These are phyloP conservation scores for Phlogophora meticulosa DNA, from an alignment of 2,888 invertebrate species.

Conservation along the genomic window DNA sequence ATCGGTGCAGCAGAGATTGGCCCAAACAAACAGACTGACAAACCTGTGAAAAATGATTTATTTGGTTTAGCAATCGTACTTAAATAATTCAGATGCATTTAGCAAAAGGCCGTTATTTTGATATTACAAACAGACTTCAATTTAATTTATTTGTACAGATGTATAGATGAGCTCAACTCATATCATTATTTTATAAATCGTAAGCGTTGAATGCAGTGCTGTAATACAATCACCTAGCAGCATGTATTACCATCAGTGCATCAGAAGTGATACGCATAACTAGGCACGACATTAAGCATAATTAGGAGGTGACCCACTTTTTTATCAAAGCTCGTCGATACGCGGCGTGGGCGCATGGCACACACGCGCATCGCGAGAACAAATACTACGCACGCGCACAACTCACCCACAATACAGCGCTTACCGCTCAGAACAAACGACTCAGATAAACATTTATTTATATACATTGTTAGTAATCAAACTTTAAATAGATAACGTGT, in stretches of 20 bases:
- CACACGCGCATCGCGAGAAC: conserved; percentile 49
- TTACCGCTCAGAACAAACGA: conserved; percentile 28
- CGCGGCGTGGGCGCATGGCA: conserved; percentile 72
- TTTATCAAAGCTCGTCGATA: conserved; percentile 80
- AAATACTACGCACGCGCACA: conserved; percentile 52
- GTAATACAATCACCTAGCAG: conserved; percentile 68
- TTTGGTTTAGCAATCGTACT: no score
- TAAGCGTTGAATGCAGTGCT: conserved; percentile 66
- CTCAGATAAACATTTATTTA: conserved; percentile 61
- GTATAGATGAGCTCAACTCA: conserved; percentile 26
- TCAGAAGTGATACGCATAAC: conserved; percentile 81
- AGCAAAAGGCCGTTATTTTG: no score
- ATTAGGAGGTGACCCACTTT: conserved; percentile 86
- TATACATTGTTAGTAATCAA: conserved; percentile 62
- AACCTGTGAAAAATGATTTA: no score
- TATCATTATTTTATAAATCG: conserved; percentile 57
- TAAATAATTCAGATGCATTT: no score
- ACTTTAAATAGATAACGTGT: conserved; percentile 57
- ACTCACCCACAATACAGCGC: conserved; percentile 50
- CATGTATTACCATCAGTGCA: conserved; percentile 81
- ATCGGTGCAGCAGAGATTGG: no score
- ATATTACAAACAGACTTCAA: no score
- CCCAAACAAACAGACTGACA: no score
- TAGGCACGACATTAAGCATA: conserved; percentile 84
- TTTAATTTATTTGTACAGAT: no score